phyloP scores from a whole-genome alignment of 2,113 vertebrate genomes.

The Platysternon megacephalum region DNA sequence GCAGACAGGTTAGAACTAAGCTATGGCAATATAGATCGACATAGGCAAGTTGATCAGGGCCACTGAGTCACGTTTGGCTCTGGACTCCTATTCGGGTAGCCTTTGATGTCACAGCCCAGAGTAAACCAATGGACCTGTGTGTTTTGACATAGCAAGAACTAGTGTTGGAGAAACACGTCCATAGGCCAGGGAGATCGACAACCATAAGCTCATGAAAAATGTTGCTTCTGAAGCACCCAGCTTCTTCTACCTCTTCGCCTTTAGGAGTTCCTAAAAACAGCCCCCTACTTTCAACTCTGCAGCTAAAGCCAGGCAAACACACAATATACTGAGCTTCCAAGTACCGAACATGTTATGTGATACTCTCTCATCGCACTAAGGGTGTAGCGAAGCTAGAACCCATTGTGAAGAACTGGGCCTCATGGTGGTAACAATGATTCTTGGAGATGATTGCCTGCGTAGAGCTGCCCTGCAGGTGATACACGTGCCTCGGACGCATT shows the following conservation, averaged over 20 bases:
- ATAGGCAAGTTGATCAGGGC: background rate
- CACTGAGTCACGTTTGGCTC: background rate
- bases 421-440: no score
- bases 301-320: rapidly evolving
- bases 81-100: background rate
- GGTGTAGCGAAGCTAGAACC: background rate
- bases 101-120: background rate
- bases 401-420: background rate
- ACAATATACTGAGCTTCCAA: background rate
- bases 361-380: background rate
- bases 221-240: background rate
- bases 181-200: rapidly evolving
- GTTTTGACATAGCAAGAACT: background rate
- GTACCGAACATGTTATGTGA: background rate
- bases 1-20: slow-evolving; percentile 75
- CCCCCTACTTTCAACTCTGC: background rate
- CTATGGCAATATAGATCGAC: rapidly evolving
- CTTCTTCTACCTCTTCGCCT: background rate
- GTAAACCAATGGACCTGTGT: background rate
- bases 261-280: background rate
- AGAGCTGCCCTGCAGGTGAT: background rate
- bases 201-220: background rate
- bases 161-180: background rate
- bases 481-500: background rate
- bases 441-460: background rate